A percentile compares a stretch with the other conserved stretches of the same genome.
Evolutionary conservation across 2,113 vertebrate genomes (phyloP).

Genomic region (Gallinago paraguaiae): DNA sequence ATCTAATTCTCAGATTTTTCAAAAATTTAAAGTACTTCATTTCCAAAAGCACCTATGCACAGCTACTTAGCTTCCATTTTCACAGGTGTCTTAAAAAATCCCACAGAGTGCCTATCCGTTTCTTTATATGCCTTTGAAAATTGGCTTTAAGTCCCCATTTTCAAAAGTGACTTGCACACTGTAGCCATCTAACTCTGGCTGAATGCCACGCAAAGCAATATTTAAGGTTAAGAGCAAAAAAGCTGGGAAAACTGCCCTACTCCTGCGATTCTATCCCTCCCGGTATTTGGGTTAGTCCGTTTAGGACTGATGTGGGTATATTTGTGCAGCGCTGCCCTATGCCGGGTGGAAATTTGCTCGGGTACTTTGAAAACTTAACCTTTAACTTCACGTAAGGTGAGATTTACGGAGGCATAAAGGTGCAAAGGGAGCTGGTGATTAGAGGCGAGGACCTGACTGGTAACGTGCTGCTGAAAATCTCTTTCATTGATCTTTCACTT

Average conservation of each 20-base stretch:
- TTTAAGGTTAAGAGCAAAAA: background rate
- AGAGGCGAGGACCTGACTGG: background rate
- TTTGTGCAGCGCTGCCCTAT: background rate
- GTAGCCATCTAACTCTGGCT: background rate
- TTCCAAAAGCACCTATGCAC: background rate
- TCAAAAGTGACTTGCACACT: background rate
- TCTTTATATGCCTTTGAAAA: background rate
- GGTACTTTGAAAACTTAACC: conserved; percentile 7
- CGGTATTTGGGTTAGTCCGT: background rate
- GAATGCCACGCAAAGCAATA: background rate
- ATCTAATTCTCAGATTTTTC: background rate
- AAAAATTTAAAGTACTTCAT: background rate
- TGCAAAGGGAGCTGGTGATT: conserved; percentile 8
- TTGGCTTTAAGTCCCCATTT: background rate
- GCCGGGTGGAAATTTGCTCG: background rate
- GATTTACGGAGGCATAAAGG: conserved; percentile 17
- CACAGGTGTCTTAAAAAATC: background rate
- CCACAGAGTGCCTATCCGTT: background rate
- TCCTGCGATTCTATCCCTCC: background rate
- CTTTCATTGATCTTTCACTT: conserved; percentile 29
- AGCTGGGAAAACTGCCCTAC: background rate
- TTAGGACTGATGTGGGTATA: background rate
- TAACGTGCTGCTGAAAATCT: conserved; percentile 42
- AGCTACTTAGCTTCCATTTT: background rate
- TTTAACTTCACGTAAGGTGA: background rate